These are phyloP conservation scores for Teleogryllus occipitalis DNA, from an alignment of 1,140 invertebrate genomes.

Conservation along the genomic window DNA sequence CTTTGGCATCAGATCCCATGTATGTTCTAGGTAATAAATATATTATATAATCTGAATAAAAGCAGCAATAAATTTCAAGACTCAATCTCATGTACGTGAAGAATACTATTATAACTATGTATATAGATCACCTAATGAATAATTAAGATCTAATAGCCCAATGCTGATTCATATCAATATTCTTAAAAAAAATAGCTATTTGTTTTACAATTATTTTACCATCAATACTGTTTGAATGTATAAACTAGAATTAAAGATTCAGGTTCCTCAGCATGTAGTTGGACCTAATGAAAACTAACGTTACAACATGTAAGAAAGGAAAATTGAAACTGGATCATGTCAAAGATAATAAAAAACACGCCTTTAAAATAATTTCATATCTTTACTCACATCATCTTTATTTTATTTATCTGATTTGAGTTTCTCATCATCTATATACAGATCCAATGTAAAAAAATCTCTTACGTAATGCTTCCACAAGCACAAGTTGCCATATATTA, in stretches of 20 bases:
- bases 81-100: too few relatives aligned
- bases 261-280: too few relatives aligned
- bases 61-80: too few relatives aligned
- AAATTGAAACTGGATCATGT: background rate
- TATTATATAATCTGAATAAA: background rate
- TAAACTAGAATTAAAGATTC: too few relatives aligned
- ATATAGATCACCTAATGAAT: background rate
- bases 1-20: slow-evolving; percentile 9
- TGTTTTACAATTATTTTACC: too few relatives aligned
- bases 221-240: too few relatives aligned
- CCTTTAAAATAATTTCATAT: slow-evolving; percentile 25
- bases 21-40: slow-evolving; percentile 7
- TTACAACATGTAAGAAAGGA: background rate
- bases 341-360: slow-evolving; percentile 27
- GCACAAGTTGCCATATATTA: slow-evolving; percentile 39
- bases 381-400: slow-evolving; percentile 20
- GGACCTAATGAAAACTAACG: too few relatives aligned
- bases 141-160: too few relatives aligned
- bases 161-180: too few relatives aligned
- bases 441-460: slow-evolving; percentile 19
- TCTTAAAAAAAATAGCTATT: too few relatives aligned
- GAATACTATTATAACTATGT: background rate
- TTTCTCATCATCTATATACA: slow-evolving; percentile 21
- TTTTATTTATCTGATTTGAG: slow-evolving; percentile 18
- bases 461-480: slow-evolving; percentile 35